Conservation (phyloP, 2,797 vertebrate genomes). For the Myioborus melanocephalus region DNA sequence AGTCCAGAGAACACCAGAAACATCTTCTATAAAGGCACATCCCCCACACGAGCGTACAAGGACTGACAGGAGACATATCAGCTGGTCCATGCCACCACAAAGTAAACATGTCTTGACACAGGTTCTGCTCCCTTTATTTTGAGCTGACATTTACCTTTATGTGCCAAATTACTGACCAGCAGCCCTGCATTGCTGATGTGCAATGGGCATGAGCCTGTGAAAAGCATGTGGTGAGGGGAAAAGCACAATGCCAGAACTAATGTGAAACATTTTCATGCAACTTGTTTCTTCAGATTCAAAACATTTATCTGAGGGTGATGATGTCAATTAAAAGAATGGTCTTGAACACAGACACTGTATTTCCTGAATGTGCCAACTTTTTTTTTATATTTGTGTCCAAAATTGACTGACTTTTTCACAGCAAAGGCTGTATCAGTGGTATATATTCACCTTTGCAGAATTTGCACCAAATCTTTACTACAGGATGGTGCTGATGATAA, state of each 20-base stretch:
- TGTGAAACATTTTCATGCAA: slow-evolving; percentile 56
- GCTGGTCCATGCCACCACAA: slow-evolving; percentile 1
- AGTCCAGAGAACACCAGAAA: slow-evolving; percentile 93
- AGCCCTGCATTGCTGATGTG: slow-evolving; percentile 63
- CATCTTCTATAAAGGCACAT: slow-evolving; percentile 98
- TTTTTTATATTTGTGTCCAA: slow-evolving; percentile 66
- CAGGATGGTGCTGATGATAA: slow-evolving; percentile 75
- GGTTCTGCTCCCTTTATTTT: slow-evolving; percentile 65
- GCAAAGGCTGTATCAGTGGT: slow-evolving; percentile 73
- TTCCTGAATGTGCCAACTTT: slow-evolving; percentile 80
- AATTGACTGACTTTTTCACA: slow-evolving; percentile 56
- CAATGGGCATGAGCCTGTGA: slow-evolving; percentile 49
- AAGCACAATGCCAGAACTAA: slow-evolving; percentile 78
- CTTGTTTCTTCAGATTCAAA: slow-evolving; percentile 56
- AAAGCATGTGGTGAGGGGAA: slow-evolving; percentile 64
- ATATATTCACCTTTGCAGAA: slow-evolving; percentile 76
- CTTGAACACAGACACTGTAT: slow-evolving; percentile 67
- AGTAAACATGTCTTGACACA: slow-evolving; percentile 42
- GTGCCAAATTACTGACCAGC: slow-evolving; percentile 72
- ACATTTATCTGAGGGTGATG: slow-evolving; percentile 30
- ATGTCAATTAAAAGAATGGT: slow-evolving; percentile 51
- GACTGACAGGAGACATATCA: slow-evolving; percentile 76
- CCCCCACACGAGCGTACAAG: slow-evolving; percentile 87
- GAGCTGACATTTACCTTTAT: slow-evolving; percentile 57
- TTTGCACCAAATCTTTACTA: slow-evolving; percentile 75